Evolutionary conservation across 2,888 invertebrate genomes (phyloP).

Genomic region (Eupithecia pulchellata): DNA sequence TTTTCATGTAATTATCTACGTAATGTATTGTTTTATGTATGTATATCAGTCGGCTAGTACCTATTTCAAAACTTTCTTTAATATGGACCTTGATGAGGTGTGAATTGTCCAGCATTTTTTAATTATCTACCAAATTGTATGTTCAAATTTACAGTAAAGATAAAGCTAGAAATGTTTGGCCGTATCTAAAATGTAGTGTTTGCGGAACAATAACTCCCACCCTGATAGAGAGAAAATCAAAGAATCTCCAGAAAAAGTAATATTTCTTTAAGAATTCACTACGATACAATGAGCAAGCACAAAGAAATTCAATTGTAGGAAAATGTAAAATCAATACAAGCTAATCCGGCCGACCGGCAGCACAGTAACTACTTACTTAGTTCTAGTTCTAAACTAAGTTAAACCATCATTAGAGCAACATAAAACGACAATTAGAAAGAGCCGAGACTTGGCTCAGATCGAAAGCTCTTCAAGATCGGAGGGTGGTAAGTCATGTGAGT

Average conservation of each 20-base stretch:
- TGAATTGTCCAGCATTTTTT: too few species aligned
- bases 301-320: background rate
- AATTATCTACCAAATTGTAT: too few species aligned
- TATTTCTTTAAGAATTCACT: background rate
- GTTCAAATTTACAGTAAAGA: background rate
- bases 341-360: conserved; percentile 17
- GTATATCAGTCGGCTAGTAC: too few species aligned
- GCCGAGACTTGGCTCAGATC: conserved; percentile 51
- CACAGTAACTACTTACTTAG: background rate
- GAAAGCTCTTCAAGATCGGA: conserved; percentile 48
- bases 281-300: background rate
- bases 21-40: too few species aligned
- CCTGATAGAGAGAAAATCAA: too few species aligned
- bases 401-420: conserved; percentile 35
- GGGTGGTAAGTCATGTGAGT: conserved; percentile 57
- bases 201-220: background rate
- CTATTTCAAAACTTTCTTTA: too few species aligned
- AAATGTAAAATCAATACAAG: background rate
- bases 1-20: too few species aligned
- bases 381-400: conserved; percentile 22
- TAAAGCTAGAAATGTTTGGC: background rate
- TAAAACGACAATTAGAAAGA: conserved; percentile 37
- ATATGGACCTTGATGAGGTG: too few species aligned
- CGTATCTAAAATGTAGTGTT: background rate
- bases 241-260: background rate